phyloP scores from a whole-genome alignment of 2,797 vertebrate species.

The Tarsius wallacei region DNA sequence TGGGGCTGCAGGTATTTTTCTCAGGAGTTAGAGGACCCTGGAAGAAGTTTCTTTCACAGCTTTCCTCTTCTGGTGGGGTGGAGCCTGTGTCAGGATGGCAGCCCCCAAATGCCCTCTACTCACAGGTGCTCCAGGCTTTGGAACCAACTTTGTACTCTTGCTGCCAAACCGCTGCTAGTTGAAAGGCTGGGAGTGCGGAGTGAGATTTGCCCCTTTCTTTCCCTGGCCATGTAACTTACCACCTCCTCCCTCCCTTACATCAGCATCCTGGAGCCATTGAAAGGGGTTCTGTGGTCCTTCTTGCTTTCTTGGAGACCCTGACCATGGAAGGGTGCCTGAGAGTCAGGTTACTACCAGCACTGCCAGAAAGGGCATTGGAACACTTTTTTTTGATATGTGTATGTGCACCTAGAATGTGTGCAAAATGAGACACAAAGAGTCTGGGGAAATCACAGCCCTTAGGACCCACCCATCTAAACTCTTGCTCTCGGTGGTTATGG shows the following conservation, averaged over 20 bases:
- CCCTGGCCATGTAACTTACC: background rate
- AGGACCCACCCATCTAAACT: background rate
- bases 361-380: background rate
- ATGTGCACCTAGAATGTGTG: background rate
- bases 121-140: background rate
- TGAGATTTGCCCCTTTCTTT: background rate
- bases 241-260: background rate
- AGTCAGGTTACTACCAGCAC: background rate
- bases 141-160: background rate
- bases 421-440: background rate
- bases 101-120: accelerated
- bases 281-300: background rate
- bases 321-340: background rate
- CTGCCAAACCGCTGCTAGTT: background rate
- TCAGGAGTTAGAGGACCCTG: background rate
- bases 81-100: background rate
- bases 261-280: background rate
- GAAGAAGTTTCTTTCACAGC: background rate
- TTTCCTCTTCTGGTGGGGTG: background rate
- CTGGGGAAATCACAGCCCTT: background rate
- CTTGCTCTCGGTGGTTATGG: background rate
- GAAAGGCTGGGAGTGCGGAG: background rate
- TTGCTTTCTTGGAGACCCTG: background rate
- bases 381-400: background rate
- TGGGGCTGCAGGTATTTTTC: background rate